phyloP scores from a whole-genome alignment of 2,113 vertebrate species.

The Tragelaphus imberbis region DNA sequence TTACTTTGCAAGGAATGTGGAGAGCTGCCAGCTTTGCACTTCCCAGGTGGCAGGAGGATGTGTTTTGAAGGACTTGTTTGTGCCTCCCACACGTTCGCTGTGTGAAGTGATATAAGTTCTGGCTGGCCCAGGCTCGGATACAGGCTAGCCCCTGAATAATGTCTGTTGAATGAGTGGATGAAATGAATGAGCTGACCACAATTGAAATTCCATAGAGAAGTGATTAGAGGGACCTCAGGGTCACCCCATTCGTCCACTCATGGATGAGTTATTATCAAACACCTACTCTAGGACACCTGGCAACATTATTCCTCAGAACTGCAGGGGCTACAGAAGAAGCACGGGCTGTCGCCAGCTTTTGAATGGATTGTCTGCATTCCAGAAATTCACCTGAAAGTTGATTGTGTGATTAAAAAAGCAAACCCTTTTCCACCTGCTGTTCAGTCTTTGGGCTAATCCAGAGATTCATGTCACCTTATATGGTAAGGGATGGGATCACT shows the following conservation, averaged over 20 bases:
- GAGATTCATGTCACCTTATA: background rate
- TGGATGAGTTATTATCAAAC: background rate
- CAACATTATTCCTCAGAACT: accelerated
- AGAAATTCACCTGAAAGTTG: background rate
- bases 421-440: background rate
- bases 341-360: background rate
- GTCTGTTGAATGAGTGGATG: background rate
- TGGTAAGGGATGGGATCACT: background rate
- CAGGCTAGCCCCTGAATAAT: background rate
- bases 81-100: background rate
- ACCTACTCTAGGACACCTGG: background rate
- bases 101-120: background rate
- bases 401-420: background rate
- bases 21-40: background rate
- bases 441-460: background rate
- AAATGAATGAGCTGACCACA: background rate
- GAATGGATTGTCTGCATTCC: background rate
- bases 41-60: background rate
- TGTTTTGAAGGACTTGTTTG: background rate
- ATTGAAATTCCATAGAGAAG: background rate
- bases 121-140: background rate
- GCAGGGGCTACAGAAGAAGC: background rate
- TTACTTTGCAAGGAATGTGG: background rate
- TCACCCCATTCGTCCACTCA: background rate
- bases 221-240: background rate